Base-by-base conservation (phyloP, 2,797 vertebrate genomes). In the Parambassis ranga region DNA sequence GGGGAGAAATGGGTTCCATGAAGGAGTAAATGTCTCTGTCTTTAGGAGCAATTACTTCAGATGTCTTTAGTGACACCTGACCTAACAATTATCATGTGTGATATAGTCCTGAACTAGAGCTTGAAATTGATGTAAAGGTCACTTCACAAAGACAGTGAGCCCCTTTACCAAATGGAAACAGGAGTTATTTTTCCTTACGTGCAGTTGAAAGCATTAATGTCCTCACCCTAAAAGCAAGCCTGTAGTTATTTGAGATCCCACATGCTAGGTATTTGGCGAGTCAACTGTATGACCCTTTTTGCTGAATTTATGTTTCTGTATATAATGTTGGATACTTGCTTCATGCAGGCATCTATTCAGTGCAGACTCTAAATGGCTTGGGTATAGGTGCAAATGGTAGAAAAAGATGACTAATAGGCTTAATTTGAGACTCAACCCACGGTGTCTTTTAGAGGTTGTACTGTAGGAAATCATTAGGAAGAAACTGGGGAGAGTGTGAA, bases 111-210 rank as follows among this genome's bases (percentile, higher is more conserved):
- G 66, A 87, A 83, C 67, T 79, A 68, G 83, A 89, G 77, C 86
- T 86, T 87, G 79, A 85, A 88, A 87, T 84, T 76, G 69, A 89
- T 82, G 59, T 81, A 88, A 88, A 90, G 87, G 86, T 88, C 88
- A 88, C 47, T 62, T 61, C 30, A 50, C 61, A 73, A 63, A 73
- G 60, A 71, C 32, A 7, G 18, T 39, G 35, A 64, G 48, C 26
- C 46, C 22, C 30, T 53, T 67, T 51, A 42, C 53, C 33, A 56
- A 75, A 72, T 67, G 14, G 15, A 61, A 55, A 64, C 20, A 3
- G 19, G 19, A 39, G n/a, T 35, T 31, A 18, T 50, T 63, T 46
- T 37, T 37, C 20, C 7, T 16, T 38, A 35, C 41, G 71, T 67
- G 15, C 33, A 35, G 55, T 61, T 49, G 23, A 74, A 56, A 52